Evolutionary conservation across 2,113 vertebrate genomes (phyloP).

Genomic region (Onychorhynchus coronatus): DNA sequence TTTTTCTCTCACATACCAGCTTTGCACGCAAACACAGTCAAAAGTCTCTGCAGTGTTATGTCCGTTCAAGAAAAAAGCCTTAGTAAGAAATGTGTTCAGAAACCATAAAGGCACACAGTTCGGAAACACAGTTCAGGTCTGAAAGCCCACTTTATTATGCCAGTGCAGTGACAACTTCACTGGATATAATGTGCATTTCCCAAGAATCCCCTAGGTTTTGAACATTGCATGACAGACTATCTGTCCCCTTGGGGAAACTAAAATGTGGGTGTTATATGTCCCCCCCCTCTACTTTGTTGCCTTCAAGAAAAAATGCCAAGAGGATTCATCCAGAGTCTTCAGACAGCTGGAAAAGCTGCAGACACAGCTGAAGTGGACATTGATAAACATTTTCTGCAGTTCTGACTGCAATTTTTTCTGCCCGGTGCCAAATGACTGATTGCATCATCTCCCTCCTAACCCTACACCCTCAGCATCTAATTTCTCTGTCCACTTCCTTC

Average conservation of each 20-base stretch:
- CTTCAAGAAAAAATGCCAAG: conserved; percentile 15
- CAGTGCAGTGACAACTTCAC: not conserved
- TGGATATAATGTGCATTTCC: not conserved
- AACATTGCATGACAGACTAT: not conserved
- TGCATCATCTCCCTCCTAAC: not conserved
- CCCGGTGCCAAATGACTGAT: not conserved
- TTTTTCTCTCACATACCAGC: not conserved
- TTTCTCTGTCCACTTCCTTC: not conserved
- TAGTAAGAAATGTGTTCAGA: not conserved
- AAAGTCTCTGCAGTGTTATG: not conserved
- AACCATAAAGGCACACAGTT: not conserved
- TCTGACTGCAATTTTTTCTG: not conserved
- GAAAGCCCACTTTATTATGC: not conserved
- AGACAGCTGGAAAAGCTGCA: conserved; percentile 46
- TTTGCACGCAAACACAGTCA: not conserved
- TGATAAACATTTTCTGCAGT: conserved; percentile 22
- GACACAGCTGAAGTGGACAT: conserved; percentile 32
- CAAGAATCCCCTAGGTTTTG: not conserved
- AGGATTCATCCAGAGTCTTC: conserved; percentile 3
- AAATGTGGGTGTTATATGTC: not conserved
- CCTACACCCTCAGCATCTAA: not conserved
- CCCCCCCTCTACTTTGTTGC: not conserved
- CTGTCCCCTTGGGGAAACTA: not conserved
- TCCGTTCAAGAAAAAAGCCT: not conserved
- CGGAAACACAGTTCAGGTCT: not conserved